Evolutionary conservation across 1,140 invertebrate species (phyloP).

Genomic region (Akabosia matsudoensis): DNA sequence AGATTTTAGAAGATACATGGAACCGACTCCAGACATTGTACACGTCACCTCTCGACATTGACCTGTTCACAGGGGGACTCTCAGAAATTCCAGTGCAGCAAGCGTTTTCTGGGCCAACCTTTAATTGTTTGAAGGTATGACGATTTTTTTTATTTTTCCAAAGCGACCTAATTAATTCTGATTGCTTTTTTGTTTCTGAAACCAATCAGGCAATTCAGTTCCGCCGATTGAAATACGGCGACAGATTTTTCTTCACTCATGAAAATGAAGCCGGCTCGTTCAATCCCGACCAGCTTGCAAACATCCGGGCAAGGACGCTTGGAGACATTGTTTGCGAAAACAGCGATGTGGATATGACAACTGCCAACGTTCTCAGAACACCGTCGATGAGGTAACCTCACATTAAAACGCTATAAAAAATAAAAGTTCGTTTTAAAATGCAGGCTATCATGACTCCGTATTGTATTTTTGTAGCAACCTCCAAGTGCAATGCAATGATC

Average conservation of each 20-base stretch:
- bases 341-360: slow-evolving; percentile 50
- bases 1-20: slow-evolving; percentile 32
- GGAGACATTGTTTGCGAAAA: slow-evolving; percentile 63
- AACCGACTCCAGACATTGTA: slow-evolving; percentile 52
- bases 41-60: slow-evolving; percentile 52
- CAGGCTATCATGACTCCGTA: neutral
- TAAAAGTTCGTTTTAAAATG: neutral
- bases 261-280: slow-evolving; percentile 55
- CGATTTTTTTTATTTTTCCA: no score
- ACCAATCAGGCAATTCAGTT: slow-evolving; percentile 53
- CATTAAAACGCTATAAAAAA: neutral
- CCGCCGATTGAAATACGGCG: slow-evolving; percentile 51
- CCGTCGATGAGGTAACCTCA: neutral
- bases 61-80: slow-evolving; percentile 59
- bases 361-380: slow-evolving; percentile 52
- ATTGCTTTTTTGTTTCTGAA: no score
- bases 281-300: slow-evolving; percentile 56
- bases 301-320: slow-evolving; percentile 59
- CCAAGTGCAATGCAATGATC: neutral
- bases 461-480: neutral
- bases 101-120: slow-evolving; percentile 56
- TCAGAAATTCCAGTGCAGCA: slow-evolving; percentile 55
- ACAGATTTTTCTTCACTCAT: slow-evolving; percentile 60
- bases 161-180: no score
- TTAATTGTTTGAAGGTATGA: slow-evolving; percentile 52